Conservation (phyloP, 2,888 invertebrate species). For the Campoletis raptor region DNA sequence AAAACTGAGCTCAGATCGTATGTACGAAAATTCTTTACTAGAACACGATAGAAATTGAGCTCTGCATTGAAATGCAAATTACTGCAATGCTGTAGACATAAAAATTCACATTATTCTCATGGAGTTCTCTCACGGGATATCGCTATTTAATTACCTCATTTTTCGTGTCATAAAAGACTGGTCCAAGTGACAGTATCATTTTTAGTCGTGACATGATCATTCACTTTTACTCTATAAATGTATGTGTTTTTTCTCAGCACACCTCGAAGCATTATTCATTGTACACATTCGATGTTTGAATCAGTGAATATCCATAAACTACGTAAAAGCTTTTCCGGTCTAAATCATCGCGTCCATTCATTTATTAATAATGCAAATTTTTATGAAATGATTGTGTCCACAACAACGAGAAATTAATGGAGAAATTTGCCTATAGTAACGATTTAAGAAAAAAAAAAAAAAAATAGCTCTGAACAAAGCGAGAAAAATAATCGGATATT, state of each 20-base stretch:
- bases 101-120: conserved; percentile 17
- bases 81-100: conserved; percentile 16
- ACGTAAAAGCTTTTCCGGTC: neutral
- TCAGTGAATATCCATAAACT: neutral
- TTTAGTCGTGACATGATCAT: conserved; percentile 30
- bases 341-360: neutral
- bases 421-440: neutral
- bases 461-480: too few relatives aligned
- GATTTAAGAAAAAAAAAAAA: neutral
- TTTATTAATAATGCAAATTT: neutral
- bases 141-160: conserved; percentile 38
- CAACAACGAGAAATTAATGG: neutral
- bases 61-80: conserved; percentile 12
- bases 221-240: neutral
- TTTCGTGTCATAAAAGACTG: conserved; percentile 48
- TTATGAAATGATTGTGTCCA: neutral
- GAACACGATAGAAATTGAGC: neutral
- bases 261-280: neutral
- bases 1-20: neutral
- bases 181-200: conserved; percentile 38
- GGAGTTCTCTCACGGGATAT: conserved; percentile 29
- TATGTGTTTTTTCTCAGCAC: neutral
- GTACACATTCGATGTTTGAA: neutral
- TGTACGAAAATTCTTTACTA: neutral
- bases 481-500: too few relatives aligned